A percentile compares a stretch with the other conserved stretches of the same genome.
Evolutionary conservation across 2,888 invertebrate species (phyloP).

Genomic region (Drosophila trichaetosa): DNA sequence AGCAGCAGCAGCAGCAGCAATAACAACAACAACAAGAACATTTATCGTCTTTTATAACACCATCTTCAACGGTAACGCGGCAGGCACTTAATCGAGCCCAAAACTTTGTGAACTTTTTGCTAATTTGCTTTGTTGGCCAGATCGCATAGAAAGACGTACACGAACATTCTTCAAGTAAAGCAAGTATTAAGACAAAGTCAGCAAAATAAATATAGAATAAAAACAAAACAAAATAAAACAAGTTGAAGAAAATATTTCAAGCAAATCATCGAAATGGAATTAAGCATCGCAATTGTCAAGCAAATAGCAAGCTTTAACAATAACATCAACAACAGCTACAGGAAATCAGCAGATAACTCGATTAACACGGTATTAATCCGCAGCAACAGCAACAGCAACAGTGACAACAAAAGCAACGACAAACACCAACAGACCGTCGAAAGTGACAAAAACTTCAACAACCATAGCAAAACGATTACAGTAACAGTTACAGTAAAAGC

Average conservation of each 20-base stretch:
- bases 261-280: slow-evolving; percentile 75
- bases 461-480: slow-evolving; percentile 8
- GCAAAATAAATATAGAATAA: not conserved
- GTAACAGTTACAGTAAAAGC: slow-evolving; percentile 15
- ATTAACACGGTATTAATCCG: slow-evolving; percentile 16
- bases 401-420: slow-evolving; percentile 30
- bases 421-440: slow-evolving; percentile 23
- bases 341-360: slow-evolving; percentile 15
- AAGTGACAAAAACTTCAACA: slow-evolving; percentile 4
- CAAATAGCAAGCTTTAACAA: slow-evolving; percentile 56
- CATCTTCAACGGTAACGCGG: not conserved
- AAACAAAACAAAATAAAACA: slow-evolving; percentile 12
- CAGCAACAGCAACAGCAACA: not conserved
- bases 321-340: slow-evolving; percentile 29
- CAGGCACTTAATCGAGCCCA: slow-evolving; percentile 2
- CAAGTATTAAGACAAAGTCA: slow-evolving; percentile 6
- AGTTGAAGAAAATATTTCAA: slow-evolving; percentile 21
- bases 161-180: not conserved
- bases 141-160: slow-evolving; percentile 11
- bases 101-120: slow-evolving; percentile 25
- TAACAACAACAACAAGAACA: not conserved
- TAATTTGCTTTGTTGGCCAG: slow-evolving; percentile 8
- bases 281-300: slow-evolving; percentile 61
- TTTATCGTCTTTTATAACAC: not conserved
- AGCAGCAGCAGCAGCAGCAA: slow-evolving; percentile 1